Conservation (phyloP, 2,888 invertebrate genomes). For the Schrankia costaestrigalis region DNA sequence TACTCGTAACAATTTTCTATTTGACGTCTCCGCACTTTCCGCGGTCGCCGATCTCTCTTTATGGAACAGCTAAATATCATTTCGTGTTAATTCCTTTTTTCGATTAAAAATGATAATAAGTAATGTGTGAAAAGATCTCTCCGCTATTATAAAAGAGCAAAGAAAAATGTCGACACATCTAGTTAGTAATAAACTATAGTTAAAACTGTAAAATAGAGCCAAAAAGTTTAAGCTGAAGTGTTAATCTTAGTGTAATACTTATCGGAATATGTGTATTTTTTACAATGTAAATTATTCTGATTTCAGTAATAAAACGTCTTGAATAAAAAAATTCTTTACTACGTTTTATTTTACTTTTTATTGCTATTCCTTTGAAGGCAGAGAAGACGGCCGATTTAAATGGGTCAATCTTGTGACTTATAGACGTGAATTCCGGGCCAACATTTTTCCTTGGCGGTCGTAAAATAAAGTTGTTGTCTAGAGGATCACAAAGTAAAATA, state of each 20-base stretch:
- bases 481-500: constrained; percentile 1
- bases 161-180: constrained; percentile 21
- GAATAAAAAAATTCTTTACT: constrained; percentile 42
- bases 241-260: constrained; percentile 66
- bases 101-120: not conserved
- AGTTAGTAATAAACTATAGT: constrained; percentile 34
- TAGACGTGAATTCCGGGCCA: constrained; percentile 8
- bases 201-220: constrained; percentile 61
- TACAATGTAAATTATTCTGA: constrained; percentile 81
- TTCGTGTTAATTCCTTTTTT: no score
- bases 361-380: constrained; percentile 9
- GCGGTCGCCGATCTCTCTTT: no score
- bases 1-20: no score
- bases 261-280: constrained; percentile 78
- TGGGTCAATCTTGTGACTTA: constrained; percentile 25
- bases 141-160: constrained; percentile 6
- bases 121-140: constrained; percentile 24
- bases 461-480: constrained; percentile 15
- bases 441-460: constrained; percentile 15
- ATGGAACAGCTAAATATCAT: not conserved
- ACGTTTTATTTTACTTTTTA: constrained; percentile 12
- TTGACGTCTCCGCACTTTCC: no score
- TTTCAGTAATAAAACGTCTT: constrained; percentile 77
- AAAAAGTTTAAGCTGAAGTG: constrained; percentile 57
- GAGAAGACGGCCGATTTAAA: constrained; percentile 14